Conservation (phyloP, 2,113 vertebrate genomes). For the Formicarius rufipectus region DNA sequence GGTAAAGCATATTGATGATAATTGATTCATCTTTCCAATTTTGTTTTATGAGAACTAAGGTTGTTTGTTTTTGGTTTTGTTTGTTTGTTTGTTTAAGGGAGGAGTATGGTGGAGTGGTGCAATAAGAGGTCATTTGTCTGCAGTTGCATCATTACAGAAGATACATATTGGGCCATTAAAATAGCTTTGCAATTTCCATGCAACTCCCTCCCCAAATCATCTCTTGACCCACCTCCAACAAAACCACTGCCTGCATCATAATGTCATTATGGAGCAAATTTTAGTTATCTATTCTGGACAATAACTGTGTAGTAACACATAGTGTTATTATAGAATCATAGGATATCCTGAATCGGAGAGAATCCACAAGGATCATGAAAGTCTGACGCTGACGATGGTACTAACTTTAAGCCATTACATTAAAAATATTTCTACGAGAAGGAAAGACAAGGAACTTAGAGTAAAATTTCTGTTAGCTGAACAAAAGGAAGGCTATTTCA, state of each 20-base stretch:
- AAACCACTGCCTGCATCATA: not conserved
- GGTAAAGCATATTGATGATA: not conserved
- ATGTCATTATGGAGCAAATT: not conserved
- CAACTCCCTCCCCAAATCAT: not conserved
- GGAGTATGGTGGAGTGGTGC: not conserved
- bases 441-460: not conserved
- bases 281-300: not conserved
- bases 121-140: not conserved
- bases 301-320: not conserved
- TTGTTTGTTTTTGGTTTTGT: too few species aligned
- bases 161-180: not conserved
- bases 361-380: not conserved
- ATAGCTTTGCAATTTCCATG: not conserved
- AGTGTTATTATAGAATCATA: not conserved
- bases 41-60: not conserved
- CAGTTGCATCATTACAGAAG: not conserved
- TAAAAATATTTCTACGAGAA: not conserved
- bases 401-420: not conserved
- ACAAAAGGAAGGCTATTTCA: not conserved
- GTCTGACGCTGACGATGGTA: not conserved
- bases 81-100: too few species aligned
- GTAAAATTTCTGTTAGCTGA: not conserved
- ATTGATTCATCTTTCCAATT: not conserved
- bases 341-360: not conserved
- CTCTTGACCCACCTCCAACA: not conserved